Evolutionary conservation across 2,888 invertebrate genomes (phyloP).

Genomic region (Phengaris arion): DNA sequence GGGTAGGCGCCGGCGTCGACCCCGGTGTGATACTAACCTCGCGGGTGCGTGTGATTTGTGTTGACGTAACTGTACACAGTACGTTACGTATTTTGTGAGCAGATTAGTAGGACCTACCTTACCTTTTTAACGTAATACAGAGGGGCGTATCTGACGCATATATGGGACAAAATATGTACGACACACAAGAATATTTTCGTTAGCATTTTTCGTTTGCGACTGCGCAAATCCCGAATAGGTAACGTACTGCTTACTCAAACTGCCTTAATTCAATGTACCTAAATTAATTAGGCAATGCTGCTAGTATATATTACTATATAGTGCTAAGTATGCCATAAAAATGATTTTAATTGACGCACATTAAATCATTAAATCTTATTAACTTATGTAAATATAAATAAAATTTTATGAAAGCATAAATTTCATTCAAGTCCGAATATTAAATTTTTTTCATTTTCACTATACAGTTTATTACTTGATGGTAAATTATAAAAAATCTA

Average conservation of each 20-base stretch:
- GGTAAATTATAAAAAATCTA: constrained; percentile 7
- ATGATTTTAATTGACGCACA: background rate
- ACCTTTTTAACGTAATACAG: too few species aligned
- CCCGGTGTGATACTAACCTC: too few species aligned
- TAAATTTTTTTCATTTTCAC: background rate
- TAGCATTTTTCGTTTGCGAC: background rate
- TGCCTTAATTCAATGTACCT: background rate
- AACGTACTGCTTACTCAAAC: background rate
- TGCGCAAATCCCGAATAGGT: background rate
- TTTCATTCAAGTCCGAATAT: background rate
- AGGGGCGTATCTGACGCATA: too few species aligned
- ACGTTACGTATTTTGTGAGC: too few species aligned
- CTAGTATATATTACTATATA: too few species aligned
- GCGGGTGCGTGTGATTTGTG: too few species aligned
- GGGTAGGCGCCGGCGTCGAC: too few species aligned
- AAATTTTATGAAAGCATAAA: constrained; percentile 18
- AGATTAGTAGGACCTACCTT: too few species aligned
- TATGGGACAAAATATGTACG: too few species aligned
- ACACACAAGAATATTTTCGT: background rate
- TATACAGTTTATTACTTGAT: constrained; percentile 2
- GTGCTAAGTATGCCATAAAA: background rate
- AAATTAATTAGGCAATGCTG: background rate
- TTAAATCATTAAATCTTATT: constrained; percentile 20
- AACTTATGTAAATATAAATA: constrained; percentile 13
- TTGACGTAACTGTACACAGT: too few species aligned